Evolutionary conservation across 2,113 vertebrate genomes (phyloP), one percentile per base, ranked within the genome.

Genomic region (Trematocara nigrifrons): DNA sequence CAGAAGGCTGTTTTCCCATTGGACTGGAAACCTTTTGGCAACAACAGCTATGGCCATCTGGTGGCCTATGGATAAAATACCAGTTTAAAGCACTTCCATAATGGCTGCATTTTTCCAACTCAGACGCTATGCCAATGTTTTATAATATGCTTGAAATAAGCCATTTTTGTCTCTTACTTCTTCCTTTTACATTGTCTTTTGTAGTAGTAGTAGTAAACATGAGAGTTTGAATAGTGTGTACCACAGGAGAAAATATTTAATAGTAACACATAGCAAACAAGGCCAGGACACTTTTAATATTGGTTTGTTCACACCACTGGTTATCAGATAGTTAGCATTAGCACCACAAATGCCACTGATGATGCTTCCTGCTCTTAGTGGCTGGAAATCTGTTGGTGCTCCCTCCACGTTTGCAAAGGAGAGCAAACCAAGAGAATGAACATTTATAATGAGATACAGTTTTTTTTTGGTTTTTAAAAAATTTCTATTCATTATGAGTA

Each of bases 381-480:
- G 64, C 38, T 42, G 35, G 9, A 69, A 69, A 69, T 69, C 64
- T 22, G n/a, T 42, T 22, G 11, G n/a, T 69, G n/a, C 38, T 40
- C 38, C 7, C 64, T 69, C 4, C 11, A 40, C n/a, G 15, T 69
- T 69, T 0, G 12, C 64, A 13, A 69, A 40, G 10, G 10, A 69
- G 35, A 20, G 33, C 33, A 66, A 40, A 40, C 64, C 64, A 69
- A 71, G 66, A 71, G 20, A 71, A 42, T 22, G 35, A 71, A 40
- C 61, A 22, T 66, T 66, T 2, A 66, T 20, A 66, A 66, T 13
- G 31, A 66, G 35, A 64, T 64, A 33, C 8, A 38, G 33, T 1
- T 18, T 33, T 61, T 59, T 33, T 29, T 22, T 22, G 1, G 0
- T 10, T 0, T 13, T 1, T 26, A 22, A 26, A 26, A 1, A 18